Conservation (phyloP, 2,113 vertebrate genomes). For the Brachyhypopomus occidentalis region DNA sequence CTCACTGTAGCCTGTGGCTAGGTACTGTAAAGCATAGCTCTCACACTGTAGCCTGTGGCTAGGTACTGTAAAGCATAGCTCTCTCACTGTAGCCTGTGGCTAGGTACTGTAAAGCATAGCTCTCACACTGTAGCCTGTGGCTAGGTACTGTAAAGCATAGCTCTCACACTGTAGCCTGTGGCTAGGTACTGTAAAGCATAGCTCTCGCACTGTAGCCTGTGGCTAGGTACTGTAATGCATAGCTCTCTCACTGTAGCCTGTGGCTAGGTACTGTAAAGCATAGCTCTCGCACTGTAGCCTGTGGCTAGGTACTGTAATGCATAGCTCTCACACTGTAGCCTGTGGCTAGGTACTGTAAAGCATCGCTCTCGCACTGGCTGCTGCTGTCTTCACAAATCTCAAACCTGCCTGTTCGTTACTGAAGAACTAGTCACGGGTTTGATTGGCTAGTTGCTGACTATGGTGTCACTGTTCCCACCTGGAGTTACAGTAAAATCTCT, state of each 20-base stretch:
- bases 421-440: conserved; percentile 32
- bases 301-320: too few species aligned
- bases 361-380: not conserved
- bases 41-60: too few species aligned
- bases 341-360: not conserved
- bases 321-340: not conserved
- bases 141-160: too few species aligned
- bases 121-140: not conserved
- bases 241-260: not conserved
- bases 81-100: not conserved
- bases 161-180: not conserved
- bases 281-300: not conserved
- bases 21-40: not conserved
- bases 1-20: not conserved
- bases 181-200: not conserved
- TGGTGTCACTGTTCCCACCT: conserved; percentile 2
- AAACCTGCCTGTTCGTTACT: conserved; percentile 5
- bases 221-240: too few species aligned
- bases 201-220: not conserved
- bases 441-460: conserved; percentile 27
- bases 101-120: not conserved
- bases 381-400: conserved; percentile 7
- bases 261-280: not conserved
- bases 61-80: too few species aligned
- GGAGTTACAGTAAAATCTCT: not conserved